phyloP scores from a whole-genome alignment of 2,797 vertebrate species.

The Danio kyathit region DNA sequence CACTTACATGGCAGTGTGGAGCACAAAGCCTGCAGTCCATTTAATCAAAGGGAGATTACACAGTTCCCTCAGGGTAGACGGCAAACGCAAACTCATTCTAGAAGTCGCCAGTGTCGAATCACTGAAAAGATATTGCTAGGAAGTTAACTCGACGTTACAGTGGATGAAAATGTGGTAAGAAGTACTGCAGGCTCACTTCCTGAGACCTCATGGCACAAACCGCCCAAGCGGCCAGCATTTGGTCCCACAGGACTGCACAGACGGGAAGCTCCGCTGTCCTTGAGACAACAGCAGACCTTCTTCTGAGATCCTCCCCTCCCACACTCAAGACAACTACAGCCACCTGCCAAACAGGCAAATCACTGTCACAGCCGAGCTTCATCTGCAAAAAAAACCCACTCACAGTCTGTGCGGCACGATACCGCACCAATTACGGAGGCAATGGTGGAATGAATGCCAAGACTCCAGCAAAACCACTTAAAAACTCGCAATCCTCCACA shows the following conservation, averaged over 20 bases:
- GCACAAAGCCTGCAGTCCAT: constrained; percentile 64
- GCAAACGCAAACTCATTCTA: constrained; percentile 35
- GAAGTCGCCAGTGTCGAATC: constrained; percentile 26
- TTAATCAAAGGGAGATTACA: constrained; percentile 62
- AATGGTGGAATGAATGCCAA: constrained; percentile 39
- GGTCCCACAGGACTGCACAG: constrained; percentile 61
- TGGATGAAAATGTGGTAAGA: constrained; percentile 36
- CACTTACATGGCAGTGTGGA: constrained; percentile 74
- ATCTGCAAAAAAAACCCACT: constrained; percentile 59
- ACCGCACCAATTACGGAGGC: constrained; percentile 28
- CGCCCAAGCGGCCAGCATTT: constrained; percentile 47
- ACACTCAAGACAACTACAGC: constrained; percentile 58
- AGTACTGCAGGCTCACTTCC: constrained; percentile 48
- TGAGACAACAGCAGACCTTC: constrained; percentile 58
- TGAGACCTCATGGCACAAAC: constrained; percentile 31
- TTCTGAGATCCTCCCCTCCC: constrained; percentile 58
- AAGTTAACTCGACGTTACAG: constrained; percentile 24
- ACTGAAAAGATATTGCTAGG: background rate
- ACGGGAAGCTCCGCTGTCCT: constrained; percentile 59
- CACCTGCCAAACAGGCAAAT: constrained; percentile 61
- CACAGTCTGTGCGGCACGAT: constrained; percentile 60
- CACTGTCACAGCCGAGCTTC: constrained; percentile 56
- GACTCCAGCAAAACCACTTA: constrained; percentile 39
- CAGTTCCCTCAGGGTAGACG: constrained; percentile 38
- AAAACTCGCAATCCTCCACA: constrained; percentile 31